Evolutionary conservation across 1,140 invertebrate genomes (phyloP), one percentile per base, ranked within the genome.

Genomic region (Drosophila biarmipes): DNA sequence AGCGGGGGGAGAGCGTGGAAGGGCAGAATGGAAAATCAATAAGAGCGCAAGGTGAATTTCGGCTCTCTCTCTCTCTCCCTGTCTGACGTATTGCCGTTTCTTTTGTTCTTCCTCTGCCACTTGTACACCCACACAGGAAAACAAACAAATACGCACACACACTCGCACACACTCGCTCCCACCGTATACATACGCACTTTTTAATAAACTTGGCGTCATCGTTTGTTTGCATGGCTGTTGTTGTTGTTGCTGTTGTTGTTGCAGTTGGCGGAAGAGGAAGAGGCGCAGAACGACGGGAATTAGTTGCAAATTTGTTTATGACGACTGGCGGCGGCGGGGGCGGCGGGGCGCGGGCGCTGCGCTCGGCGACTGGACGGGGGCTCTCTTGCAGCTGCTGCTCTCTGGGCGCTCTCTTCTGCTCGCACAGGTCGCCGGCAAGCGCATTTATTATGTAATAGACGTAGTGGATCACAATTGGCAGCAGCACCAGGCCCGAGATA

Each of bases 201-300:
- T 94, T 93, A 91, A 94, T 92, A 90, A 93, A 94, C 84, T 93
- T 94, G 55, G 94, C 94, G 91, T 94, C 94, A 78, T 94, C 94
- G 31, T 93, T 93, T 79, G 94, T 94, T 93, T 94, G 94, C 90
- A 91, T 91, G 58, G 52, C 52, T 69, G 38, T 29, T 57, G 37
- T 55, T 69, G 40, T 29, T 57, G 37, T n/a, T 38, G 38, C n/a
- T 40, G 40, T 24, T 54, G 37, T 52, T 69, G 35, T 29, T 57
- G 37, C 14, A 15, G 38, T n/a, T 40, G 15, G 17, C 17, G 58
- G 38, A 31, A 31, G 29, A 31, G 29, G 29, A 8, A 10, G 29
- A 31, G 29, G 29, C 29, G 29, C 2, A 8, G 29, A 8, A 48
- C 42, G 38, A 57, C 42, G 17, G 15, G 12, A 51, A 66, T 58